Percentiles rank a stretch among this genome's conserved stretches.
Conservation (phyloP, 2,888 invertebrate species). For the Acholoe squamosa region DNA sequence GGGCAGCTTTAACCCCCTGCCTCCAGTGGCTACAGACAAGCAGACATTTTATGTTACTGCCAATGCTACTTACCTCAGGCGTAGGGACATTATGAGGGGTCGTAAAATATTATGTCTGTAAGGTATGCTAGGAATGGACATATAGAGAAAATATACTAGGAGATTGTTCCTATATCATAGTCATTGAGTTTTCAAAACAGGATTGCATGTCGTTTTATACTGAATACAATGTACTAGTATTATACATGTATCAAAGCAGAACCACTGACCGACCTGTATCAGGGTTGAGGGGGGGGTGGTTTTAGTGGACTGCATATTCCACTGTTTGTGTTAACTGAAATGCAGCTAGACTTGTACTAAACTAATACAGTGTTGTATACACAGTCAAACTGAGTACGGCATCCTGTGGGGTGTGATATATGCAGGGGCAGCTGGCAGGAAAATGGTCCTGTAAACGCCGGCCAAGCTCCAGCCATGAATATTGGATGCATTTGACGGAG, state of each 20-base stretch:
- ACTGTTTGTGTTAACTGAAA: neutral
- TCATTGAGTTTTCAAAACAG: too few relatives aligned
- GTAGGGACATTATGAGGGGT: too few relatives aligned
- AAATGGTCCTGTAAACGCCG: constrained; percentile 21
- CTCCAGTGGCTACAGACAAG: too few relatives aligned
- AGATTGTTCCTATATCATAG: too few relatives aligned
- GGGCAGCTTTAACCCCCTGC: too few relatives aligned
- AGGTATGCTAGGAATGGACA: too few relatives aligned
- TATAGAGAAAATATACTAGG: too few relatives aligned
- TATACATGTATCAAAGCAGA: neutral
- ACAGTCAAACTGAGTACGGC: neutral
- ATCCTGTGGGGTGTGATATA: neutral
- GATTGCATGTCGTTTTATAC: too few relatives aligned
- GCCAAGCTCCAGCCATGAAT: constrained; percentile 18
- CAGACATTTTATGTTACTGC: too few relatives aligned
- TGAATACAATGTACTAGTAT: neutral
- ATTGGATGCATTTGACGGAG: constrained; percentile 51
- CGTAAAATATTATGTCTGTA: too few relatives aligned
- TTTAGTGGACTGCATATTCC: neutral
- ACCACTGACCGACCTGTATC: neutral
- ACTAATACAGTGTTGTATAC: neutral
- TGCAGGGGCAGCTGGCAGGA: constrained; percentile 4
- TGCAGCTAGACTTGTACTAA: neutral
- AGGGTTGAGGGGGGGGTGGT: neutral
- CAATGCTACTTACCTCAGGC: too few relatives aligned